Percentiles rank a stretch among this genome's conserved stretches.
These are phyloP conservation scores for Drosophila quasianomalipes DNA, from an alignment of 2,888 invertebrate species.

Conservation along the genomic window DNA sequence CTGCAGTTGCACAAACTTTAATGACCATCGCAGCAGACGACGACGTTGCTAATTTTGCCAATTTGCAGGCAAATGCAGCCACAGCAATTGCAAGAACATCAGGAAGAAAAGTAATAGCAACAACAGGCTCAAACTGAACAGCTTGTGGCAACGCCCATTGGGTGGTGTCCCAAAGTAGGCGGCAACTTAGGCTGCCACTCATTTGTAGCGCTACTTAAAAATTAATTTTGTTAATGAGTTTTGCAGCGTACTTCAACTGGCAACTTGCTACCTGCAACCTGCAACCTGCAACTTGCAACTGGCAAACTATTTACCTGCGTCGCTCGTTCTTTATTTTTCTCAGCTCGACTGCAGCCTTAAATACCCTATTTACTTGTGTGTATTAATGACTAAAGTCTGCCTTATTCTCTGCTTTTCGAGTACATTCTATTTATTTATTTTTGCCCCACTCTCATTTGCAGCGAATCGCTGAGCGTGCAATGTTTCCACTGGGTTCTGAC, in stretches of 20 bases:
- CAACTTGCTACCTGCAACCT: conserved; percentile 29
- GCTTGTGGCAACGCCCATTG: conserved; percentile 57
- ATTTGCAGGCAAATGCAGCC: conserved; percentile 68
- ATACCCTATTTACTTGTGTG: conserved; percentile 20
- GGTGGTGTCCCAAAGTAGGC: conserved; percentile 6
- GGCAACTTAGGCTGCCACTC: conserved; percentile 71
- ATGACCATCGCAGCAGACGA: conserved; percentile 54
- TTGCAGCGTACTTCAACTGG: conserved; percentile 66
- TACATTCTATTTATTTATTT: background rate
- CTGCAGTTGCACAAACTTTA: conserved; percentile 67
- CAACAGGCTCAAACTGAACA: conserved; percentile 41
- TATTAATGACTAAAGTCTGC: conserved; percentile 18
- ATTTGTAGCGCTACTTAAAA: conserved; percentile 80
- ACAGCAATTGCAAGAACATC: conserved; percentile 24
- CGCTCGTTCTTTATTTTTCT: background rate
- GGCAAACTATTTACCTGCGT: conserved; percentile 41
- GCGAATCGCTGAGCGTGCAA: conserved; percentile 96
- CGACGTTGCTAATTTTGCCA: conserved; percentile 71
- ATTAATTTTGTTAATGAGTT: conserved; percentile 84
- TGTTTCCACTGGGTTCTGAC: conserved; percentile 94
- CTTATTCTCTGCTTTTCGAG: background rate
- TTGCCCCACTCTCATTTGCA: conserved; percentile 82
- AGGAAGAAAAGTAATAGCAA: conserved; percentile 3
- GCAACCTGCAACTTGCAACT: conserved; percentile 36
- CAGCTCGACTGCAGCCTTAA: conserved; percentile 5